Conservation (phyloP, 2,888 invertebrate species). For the Caenorhabditis macrosperma region DNA sequence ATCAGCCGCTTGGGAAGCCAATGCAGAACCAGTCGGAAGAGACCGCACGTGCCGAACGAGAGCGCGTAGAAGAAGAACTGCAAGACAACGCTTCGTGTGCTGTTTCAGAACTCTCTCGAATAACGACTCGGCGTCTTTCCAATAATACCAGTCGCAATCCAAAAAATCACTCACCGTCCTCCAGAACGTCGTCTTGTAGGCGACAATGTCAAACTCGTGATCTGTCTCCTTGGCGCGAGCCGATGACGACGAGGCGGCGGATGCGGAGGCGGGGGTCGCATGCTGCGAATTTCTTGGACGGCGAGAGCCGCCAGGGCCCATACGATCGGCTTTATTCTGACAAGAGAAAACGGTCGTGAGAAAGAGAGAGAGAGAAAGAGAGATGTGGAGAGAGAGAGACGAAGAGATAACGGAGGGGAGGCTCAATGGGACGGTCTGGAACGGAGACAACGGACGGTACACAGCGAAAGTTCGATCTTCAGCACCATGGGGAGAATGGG, state of each 20-base stretch:
- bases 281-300: slow-evolving; percentile 55
- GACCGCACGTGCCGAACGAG: slow-evolving; percentile 72
- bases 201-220: slow-evolving; percentile 45
- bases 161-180: slow-evolving; percentile 47
- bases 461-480: no score
- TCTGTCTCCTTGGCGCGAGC: slow-evolving; percentile 6
- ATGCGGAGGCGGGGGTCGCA: slow-evolving; percentile 54
- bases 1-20: slow-evolving; percentile 73
- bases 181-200: slow-evolving; percentile 52
- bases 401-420: neutral
- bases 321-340: slow-evolving; percentile 60
- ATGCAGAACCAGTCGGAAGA: slow-evolving; percentile 77
- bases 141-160: no score
- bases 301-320: slow-evolving; percentile 64
- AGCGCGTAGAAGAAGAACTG: slow-evolving; percentile 64
- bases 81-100: no score
- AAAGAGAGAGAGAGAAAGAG: neutral
- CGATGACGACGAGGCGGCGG: slow-evolving; percentile 35
- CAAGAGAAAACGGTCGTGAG: neutral
- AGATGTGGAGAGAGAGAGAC: neutral
- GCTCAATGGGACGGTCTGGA: no score
- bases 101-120: no score
- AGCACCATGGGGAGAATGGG: no score
- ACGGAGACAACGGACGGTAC: no score
- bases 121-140: no score